Conservation (phyloP, 2,113 vertebrate species). For the Ranitomeya variabilis region DNA sequence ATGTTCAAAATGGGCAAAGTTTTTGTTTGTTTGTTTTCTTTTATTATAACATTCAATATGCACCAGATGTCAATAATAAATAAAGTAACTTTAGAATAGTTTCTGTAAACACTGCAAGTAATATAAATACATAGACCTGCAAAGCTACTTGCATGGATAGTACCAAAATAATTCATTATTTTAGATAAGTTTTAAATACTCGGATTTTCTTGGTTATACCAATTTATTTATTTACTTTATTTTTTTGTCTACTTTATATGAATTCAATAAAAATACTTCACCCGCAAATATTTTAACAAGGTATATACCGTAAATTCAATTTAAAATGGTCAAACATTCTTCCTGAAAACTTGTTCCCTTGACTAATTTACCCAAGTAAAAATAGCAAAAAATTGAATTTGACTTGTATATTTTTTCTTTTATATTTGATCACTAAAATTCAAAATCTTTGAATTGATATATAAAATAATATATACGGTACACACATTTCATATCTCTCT, state of each 20-base stretch:
- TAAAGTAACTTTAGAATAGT: background rate
- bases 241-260: too few relatives aligned
- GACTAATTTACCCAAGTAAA: too few relatives aligned
- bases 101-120: background rate
- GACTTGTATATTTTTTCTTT: too few relatives aligned
- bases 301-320: background rate
- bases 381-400: too few relatives aligned
- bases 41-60: background rate
- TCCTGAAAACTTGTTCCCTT: background rate
- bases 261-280: background rate
- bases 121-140: background rate
- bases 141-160: background rate
- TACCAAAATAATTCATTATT: too few relatives aligned
- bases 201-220: too few relatives aligned
- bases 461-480: too few relatives aligned
- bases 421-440: too few relatives aligned
- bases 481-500: too few relatives aligned
- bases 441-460: too few relatives aligned
- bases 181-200: too few relatives aligned
- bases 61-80: background rate
- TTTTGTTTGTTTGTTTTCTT: background rate
- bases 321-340: background rate
- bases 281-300: background rate
- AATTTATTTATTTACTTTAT: too few relatives aligned
- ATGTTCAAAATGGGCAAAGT: background rate